Conservation (phyloP, 2,888 invertebrate genomes). For the Orthosia gracilis region DNA sequence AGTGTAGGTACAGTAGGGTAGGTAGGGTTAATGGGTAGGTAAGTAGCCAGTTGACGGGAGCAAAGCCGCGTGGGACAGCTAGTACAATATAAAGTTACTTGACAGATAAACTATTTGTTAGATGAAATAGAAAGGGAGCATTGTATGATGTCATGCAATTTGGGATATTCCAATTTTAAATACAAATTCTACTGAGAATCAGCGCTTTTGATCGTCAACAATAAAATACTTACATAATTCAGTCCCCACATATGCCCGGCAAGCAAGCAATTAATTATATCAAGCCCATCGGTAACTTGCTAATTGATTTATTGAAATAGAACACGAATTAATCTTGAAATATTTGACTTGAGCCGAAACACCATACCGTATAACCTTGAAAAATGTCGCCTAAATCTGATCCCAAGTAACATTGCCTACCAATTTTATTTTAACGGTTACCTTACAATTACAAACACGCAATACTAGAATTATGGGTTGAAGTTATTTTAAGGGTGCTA, state of each 20-base stretch:
- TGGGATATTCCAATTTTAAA: too few species aligned
- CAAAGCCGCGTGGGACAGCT: too few species aligned
- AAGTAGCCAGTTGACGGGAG: too few species aligned
- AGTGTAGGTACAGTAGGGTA: too few species aligned
- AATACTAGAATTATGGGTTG: constrained; percentile 10
- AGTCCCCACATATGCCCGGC: not conserved
- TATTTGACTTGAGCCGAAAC: not conserved
- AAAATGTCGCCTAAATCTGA: not conserved
- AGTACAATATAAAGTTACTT: too few species aligned
- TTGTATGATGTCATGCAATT: too few species aligned
- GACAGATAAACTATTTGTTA: too few species aligned
- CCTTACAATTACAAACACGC: constrained; percentile 30
- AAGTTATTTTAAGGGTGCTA: constrained; percentile 17
- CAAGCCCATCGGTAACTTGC: too few species aligned
- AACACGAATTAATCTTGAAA: not conserved
- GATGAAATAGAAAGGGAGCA: too few species aligned
- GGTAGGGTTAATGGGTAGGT: too few species aligned
- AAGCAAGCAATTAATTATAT: too few species aligned
- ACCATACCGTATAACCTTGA: constrained; percentile 2
- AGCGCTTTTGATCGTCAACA: not conserved
- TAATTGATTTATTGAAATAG: not conserved
- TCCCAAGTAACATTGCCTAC: not conserved
- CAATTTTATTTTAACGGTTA: not conserved
- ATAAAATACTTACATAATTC: not conserved
- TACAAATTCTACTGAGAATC: not conserved